Evolutionary conservation across 2,888 invertebrate genomes (phyloP), one percentile per base, ranked within the genome.

Genomic region (Acleris sparsana): DNA sequence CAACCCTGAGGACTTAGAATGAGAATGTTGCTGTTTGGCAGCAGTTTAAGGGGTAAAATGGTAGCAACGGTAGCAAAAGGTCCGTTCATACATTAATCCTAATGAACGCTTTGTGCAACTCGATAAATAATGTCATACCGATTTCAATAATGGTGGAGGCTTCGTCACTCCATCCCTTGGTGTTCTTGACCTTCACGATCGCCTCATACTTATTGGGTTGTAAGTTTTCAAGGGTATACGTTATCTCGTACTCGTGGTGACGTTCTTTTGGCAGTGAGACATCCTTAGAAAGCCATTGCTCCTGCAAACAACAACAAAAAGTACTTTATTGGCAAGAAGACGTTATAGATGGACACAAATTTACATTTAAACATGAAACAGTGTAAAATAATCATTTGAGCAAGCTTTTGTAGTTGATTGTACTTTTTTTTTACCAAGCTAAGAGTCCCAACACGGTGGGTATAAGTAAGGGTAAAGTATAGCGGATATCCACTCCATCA

Each of bases 161-260:
- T 0, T 83, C 79, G 0, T 82, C 80, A 53, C 86, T 87, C 88
- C 87, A 88, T 49, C 79, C 83, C 69, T 87, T 81, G 1, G 74
- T 73, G 68, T 92, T 92, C 74, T 77, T 80, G 0, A 83, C 92
- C 44, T 84, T 84, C 16, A 90, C 78, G 0, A 78, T 62, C 0
- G 80, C 88, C 16, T 85, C 80, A 73, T 92, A 92, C 2, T 78
- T 78, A 0, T 89, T 90, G 0, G 78, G 70, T 0, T 73, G 72
- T 0, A 89, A 25, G 16, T 77, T 77, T 3, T 80, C 74, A 0
- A 92, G 64, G 0, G 76, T 69, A 61, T 82, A 83, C 0, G 71
- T 71, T 0, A 89, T 56, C 0, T 83, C 80, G 70, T 88, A 88
- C 9, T 77, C 75, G 69, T 84, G 84, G 1, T 63, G 67, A 3